phyloP scores from a whole-genome alignment of 2,888 invertebrate genomes.

The Agrotis segetum region DNA sequence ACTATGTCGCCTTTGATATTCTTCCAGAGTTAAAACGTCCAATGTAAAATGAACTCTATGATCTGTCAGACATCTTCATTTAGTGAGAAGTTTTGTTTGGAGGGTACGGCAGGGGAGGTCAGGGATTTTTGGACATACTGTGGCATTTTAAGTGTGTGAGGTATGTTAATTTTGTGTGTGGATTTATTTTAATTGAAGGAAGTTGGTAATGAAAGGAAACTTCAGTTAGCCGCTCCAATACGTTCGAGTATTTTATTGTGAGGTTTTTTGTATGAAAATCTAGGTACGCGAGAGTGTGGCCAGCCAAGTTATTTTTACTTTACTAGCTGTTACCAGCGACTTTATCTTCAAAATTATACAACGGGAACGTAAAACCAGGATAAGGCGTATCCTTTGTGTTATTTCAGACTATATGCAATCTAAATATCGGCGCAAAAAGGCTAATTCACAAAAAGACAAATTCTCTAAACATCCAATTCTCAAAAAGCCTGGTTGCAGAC shows the following conservation, averaged over 20 bases:
- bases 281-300: too few relatives aligned
- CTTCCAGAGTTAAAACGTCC: conserved; percentile 76
- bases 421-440: too few relatives aligned
- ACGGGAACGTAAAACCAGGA: too few relatives aligned
- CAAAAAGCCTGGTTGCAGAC: too few relatives aligned
- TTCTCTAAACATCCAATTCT: too few relatives aligned
- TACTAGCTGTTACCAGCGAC: not conserved
- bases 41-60: conserved; percentile 61
- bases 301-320: conserved; percentile 43
- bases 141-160: conserved; percentile 80
- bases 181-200: conserved; percentile 82
- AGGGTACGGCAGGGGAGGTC: conserved; percentile 59
- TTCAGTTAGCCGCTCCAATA: conserved; percentile 60
- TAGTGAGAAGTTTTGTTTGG: conserved; percentile 33
- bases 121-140: conserved; percentile 63
- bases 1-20: conserved; percentile 73
- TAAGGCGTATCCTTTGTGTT: too few relatives aligned
- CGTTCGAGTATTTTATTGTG: conserved; percentile 66
- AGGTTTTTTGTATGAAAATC: conserved; percentile 48
- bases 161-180: conserved; percentile 82
- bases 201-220: conserved; percentile 75
- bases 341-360: not conserved
- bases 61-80: conserved; percentile 49
- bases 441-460: too few relatives aligned
- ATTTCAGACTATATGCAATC: too few relatives aligned